Evolutionary conservation across 2,113 vertebrate genomes (phyloP), one percentile per base, ranked within the genome.

Genomic region (Struthidea cinerea): DNA sequence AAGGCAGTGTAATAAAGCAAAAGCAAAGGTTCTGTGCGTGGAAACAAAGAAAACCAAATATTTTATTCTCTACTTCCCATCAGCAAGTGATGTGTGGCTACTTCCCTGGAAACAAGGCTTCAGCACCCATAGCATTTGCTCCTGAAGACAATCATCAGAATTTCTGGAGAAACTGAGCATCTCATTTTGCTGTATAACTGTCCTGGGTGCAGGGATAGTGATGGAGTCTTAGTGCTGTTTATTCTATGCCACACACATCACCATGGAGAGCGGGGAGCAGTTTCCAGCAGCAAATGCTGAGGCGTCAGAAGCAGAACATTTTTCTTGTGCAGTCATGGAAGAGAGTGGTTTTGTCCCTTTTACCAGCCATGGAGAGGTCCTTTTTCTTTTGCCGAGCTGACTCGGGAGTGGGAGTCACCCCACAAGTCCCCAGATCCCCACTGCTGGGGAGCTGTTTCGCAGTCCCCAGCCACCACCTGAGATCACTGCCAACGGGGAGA

Each of bases 401-500:
- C 33, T 44, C 0, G 0, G 37, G 14, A 33, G 9, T 1, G 0
- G 26, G 32, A 60, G 22, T 12, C 9, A 7, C 33, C 24, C 17
- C 3, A 2, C 9, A 33, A 15, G 22, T 19, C 18, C 33, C 33
- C 33, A 23, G 27, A 9, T 10, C 1, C 1, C 11, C 16, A 3
- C 32, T 21, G 37, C 21, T 21, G 46, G 26, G 35, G 10, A 61
- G 14, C 11, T 27, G 19, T 37, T 37, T 4, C 0, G 1, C 12
- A 15, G 10, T 20, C 32, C 33, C 18, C 27, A 26, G 41, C 4
- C 21, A 46, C 13, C 11, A 3, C 27, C 70, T 13, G 50, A 13
- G 35, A 41, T 65, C 0, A 0, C 27, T 0, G 1, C 47, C 22
- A 14, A 3, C 0, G 0, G 28, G 50, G 41, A 64, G 7, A 39